Evolutionary conservation across 1,140 invertebrate species (phyloP).

Genomic region (Anastrepha ludens): DNA sequence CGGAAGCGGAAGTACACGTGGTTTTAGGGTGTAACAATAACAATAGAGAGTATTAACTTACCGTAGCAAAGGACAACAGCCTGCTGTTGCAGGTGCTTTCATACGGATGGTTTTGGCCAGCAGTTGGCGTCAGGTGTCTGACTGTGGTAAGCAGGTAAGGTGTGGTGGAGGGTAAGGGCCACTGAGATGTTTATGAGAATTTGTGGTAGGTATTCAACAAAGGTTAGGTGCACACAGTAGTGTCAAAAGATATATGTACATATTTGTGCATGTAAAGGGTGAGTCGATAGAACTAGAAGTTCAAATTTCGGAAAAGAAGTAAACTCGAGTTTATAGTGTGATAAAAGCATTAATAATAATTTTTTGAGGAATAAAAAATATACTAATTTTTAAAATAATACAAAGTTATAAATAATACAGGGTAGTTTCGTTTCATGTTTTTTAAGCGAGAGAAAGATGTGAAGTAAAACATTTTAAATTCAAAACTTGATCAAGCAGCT

Average conservation of each 20-base stretch:
- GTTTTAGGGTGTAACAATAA: conserved; percentile 37
- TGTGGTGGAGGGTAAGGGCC: neutral
- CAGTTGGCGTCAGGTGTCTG: neutral
- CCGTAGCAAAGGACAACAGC: neutral
- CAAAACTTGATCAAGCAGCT: too few species aligned
- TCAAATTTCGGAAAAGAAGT: too few species aligned
- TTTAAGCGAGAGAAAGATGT: too few species aligned
- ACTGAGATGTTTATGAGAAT: neutral
- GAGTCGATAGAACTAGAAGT: too few species aligned
- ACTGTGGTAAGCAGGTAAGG: neutral
- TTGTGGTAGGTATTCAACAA: neutral
- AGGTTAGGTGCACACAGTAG: neutral
- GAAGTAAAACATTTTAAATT: too few species aligned
- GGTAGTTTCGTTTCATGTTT: too few species aligned
- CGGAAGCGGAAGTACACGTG: conserved; percentile 40
- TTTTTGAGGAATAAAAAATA: too few species aligned
- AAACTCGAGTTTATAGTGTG: too few species aligned
- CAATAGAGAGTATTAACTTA: neutral
- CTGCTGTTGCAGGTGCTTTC: neutral
- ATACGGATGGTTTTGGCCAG: neutral
- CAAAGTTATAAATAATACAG: too few species aligned
- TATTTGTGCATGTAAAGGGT: neutral
- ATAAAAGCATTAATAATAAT: too few species aligned
- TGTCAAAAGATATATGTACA: neutral
- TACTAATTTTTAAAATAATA: too few species aligned